Evolutionary conservation across 1,140 invertebrate species (phyloP).

Genomic region (Bilobella aurantiaca): DNA sequence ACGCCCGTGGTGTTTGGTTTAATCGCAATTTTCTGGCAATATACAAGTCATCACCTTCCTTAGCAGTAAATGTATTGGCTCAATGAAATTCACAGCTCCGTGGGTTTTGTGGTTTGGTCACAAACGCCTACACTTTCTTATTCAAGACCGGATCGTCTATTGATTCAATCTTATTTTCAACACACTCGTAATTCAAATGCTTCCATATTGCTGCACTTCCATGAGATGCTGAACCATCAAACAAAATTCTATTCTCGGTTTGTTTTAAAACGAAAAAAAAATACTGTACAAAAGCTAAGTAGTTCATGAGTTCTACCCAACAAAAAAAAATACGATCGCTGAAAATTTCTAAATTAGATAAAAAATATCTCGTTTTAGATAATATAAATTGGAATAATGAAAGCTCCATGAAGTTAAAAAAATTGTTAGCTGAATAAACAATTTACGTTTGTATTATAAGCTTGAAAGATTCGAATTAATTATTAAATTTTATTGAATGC

Average conservation of each 20-base stretch:
- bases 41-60: neutral
- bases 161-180: neutral
- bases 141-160: neutral
- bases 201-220: neutral
- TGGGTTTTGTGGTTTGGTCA: neutral
- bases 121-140: neutral
- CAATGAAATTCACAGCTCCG: neutral
- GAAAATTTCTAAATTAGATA: too few species aligned
- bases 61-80: neutral
- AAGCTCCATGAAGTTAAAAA: too few species aligned
- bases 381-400: too few species aligned
- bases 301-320: neutral
- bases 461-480: too few species aligned
- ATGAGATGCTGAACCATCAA: neutral
- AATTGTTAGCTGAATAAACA: too few species aligned
- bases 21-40: neutral
- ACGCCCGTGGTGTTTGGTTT: neutral
- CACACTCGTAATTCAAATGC: neutral
- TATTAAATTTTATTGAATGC: neutral
- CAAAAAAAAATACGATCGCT: neutral
- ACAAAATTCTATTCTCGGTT: neutral
- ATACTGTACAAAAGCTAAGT: neutral
- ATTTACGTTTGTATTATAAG: too few species aligned
- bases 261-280: neutral
- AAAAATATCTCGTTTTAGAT: too few species aligned